Conservation (phyloP, 2,797 vertebrate genomes). For the Tolypeutes matacus region DNA sequence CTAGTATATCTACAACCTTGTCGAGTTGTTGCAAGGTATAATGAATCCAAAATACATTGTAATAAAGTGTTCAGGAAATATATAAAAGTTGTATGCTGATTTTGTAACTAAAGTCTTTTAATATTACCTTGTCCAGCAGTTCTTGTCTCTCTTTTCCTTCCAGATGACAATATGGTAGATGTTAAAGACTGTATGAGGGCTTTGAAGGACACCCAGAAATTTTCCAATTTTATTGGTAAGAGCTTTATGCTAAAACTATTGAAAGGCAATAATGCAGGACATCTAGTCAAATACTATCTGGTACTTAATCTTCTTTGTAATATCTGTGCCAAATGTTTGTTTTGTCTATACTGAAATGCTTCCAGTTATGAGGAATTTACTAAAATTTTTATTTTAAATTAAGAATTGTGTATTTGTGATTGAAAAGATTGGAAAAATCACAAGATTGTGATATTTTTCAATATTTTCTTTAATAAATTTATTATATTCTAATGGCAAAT, state of each 20-base stretch:
- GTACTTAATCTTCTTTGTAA: background rate
- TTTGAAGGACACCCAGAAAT: conserved; percentile 43
- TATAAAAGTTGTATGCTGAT: background rate
- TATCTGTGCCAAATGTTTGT: conserved; percentile 10
- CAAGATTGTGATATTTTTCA: background rate
- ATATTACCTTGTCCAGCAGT: background rate
- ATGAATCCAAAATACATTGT: background rate
- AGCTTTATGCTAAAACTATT: background rate
- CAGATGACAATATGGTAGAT: conserved; percentile 62
- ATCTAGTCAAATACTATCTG: background rate
- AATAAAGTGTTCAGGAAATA: conserved; percentile 28
- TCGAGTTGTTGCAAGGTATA: background rate
- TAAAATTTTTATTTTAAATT: background rate
- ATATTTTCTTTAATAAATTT: background rate
- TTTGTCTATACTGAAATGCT: background rate
- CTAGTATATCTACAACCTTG: background rate
- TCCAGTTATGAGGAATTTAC: background rate
- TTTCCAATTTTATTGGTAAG: conserved; percentile 75
- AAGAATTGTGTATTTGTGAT: conserved; percentile 2
- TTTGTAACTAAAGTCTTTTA: conserved; percentile 7
- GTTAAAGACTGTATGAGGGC: conserved; percentile 63
- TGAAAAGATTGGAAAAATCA: background rate
- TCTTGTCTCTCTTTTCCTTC: conserved; percentile 12
- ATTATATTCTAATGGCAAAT: background rate
- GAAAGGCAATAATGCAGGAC: background rate